phyloP scores from a whole-genome alignment of 1,140 invertebrate genomes.

The Saccostrea cuccullata region DNA sequence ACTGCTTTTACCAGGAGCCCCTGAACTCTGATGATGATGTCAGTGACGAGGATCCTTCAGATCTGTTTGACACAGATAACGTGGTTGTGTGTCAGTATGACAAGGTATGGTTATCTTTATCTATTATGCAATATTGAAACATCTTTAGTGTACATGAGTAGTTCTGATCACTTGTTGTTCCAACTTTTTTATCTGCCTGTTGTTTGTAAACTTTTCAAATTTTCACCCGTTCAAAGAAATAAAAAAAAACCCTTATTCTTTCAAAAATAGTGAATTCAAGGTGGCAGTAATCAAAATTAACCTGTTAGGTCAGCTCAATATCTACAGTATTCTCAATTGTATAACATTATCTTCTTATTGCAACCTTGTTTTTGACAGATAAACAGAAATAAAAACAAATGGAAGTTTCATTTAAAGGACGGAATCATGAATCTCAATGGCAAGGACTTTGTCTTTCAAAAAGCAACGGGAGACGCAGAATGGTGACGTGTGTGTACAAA shows the following conservation, averaged over 20 bases:
- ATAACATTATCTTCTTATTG: not conserved
- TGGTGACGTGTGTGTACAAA: constrained; percentile 84
- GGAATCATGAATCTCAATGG: constrained; percentile 99
- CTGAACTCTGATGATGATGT: constrained; percentile 96
- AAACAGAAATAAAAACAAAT: constrained; percentile 97
- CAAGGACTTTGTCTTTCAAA: constrained; percentile 99
- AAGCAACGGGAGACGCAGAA: constrained; percentile 98
- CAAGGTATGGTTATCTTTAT: constrained; percentile 84
- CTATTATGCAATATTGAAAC: too few relatives aligned
- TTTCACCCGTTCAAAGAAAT: too few relatives aligned
- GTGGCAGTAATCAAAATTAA: not conserved
- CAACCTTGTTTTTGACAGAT: constrained; percentile 83
- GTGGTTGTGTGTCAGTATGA: constrained; percentile 99
- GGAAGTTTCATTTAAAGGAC: constrained; percentile 99
- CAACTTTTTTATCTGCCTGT: too few relatives aligned
- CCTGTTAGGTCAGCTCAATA: not conserved
- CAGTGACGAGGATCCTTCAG: constrained; percentile 96
- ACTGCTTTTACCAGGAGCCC: constrained; percentile 85
- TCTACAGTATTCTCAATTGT: too few relatives aligned
- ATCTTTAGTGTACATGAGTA: too few relatives aligned
- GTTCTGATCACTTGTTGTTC: too few relatives aligned
- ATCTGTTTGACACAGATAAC: constrained; percentile 98
- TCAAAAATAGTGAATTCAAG: too few relatives aligned
- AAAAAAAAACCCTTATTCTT: too few relatives aligned
- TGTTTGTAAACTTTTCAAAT: too few relatives aligned